Evolutionary conservation across 2,797 vertebrate genomes (phyloP), one percentile per base, ranked within the genome.

Genomic region (Brachyrhaphis roseni): DNA sequence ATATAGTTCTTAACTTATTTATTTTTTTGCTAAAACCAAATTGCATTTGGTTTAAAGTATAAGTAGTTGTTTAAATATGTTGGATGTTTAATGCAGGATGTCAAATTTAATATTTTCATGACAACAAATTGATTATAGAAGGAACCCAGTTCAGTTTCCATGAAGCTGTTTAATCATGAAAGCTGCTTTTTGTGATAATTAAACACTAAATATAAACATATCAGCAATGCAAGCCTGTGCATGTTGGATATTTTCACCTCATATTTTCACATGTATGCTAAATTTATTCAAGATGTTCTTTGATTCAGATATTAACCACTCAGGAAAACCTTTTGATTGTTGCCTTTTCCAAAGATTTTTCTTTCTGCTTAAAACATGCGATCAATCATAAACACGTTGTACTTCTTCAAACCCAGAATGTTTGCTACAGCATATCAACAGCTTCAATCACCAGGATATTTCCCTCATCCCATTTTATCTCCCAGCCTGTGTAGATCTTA

Each of bases 391-490:
- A 77, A 70, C 11, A 45, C 77, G 39, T 59, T 34, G 57, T 18
- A 47, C 36, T 18, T 78, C 39, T 36, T 62, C 7, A 46, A 53
- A 53, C 20, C 34, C 34, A 45, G 39, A 70, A 43, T 70, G 39
- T 70, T 43, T 70, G 39, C 36, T 75, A 78, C 0, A 8, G 55
- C 72, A 76, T 66, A 84, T 87, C 87, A 72, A 76, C 78, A 18
- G 45, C 49, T 78, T 85, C 83, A 74, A 73, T 59, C 72, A 55
- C 53, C 82, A 72, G 49, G 78, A 87, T 89, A 75, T 88, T 89
- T 85, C 28, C 77, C 43, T 82, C 76, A 2, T 73, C 62, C 26
- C 55, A 68, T 81, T 83, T 85, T 73, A 64, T 87, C 75, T 10
- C 51, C 2, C 39, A 71, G 76, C 31, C 55, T 26, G 51, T 45